phyloP scores from a whole-genome alignment of 2,797 vertebrate genomes.

The Semaprochilodus insignis region DNA sequence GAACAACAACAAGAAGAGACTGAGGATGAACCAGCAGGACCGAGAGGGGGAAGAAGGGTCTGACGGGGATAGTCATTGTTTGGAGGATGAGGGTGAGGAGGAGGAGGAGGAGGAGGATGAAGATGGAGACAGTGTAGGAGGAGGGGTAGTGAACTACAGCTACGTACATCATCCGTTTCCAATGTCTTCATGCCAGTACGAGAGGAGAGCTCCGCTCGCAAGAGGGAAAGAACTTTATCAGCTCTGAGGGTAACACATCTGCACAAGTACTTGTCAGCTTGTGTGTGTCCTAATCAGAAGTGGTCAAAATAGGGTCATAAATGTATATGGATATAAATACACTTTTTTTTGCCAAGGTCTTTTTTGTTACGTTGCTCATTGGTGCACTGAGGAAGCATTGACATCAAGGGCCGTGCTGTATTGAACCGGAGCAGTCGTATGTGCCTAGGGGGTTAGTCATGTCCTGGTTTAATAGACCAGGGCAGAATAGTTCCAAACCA shows the following conservation, averaged over 20 bases:
- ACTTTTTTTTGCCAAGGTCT: no score
- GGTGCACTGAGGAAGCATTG: no score
- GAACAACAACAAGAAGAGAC: slow-evolving; percentile 79
- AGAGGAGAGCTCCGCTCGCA: slow-evolving; percentile 27
- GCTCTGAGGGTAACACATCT: slow-evolving; percentile 48
- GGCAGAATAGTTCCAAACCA: no score
- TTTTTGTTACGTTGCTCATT: no score
- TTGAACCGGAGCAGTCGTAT: no score
- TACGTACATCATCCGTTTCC: slow-evolving; percentile 70
- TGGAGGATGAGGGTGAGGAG: slow-evolving; percentile 46
- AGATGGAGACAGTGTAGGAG: slow-evolving; percentile 63
- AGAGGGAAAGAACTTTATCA: slow-evolving; percentile 59
- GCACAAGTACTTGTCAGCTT: not conserved
- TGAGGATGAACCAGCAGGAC: slow-evolving; percentile 54
- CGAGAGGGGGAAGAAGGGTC: slow-evolving; percentile 46
- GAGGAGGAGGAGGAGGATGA: slow-evolving; percentile 53
- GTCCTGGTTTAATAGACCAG: no score
- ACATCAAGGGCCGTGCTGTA: no score
- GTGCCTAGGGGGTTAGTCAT: no score
- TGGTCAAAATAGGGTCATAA: no score
- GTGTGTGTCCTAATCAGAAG: no score
- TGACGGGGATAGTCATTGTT: slow-evolving; percentile 49
- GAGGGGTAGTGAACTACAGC: slow-evolving; percentile 78
- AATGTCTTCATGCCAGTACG: slow-evolving; percentile 27
- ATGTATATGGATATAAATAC: no score